These are phyloP conservation scores for Alviniconcha strummeri DNA, from an alignment of 2,888 invertebrate genomes.

Conservation along the genomic window DNA sequence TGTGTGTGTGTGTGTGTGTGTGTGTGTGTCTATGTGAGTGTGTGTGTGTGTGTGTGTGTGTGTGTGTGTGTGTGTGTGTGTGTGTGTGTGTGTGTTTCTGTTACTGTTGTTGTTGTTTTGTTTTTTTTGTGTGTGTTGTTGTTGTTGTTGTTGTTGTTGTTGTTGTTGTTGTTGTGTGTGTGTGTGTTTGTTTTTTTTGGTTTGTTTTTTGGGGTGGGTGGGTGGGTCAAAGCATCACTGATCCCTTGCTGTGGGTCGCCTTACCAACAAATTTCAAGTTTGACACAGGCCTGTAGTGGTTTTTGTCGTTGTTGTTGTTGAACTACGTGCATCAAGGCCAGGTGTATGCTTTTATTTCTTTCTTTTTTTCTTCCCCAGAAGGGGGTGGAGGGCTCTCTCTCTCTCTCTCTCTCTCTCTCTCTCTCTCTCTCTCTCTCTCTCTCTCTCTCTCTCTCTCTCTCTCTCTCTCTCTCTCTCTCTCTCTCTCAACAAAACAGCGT, in stretches of 20 bases:
- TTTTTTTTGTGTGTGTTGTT: too few species aligned
- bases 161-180: too few species aligned
- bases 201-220: too few species aligned
- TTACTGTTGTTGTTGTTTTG: too few species aligned
- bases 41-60: not conserved
- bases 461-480: not conserved
- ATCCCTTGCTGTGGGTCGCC: not conserved
- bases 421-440: not conserved
- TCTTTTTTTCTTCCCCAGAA: not conserved
- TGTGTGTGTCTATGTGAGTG: not conserved
- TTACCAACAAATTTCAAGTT: not conserved
- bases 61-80: not conserved
- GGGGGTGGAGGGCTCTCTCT: not conserved
- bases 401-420: not conserved
- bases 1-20: too few species aligned
- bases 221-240: too few species aligned
- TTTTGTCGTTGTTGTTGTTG: not conserved
- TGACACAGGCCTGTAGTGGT: not conserved
- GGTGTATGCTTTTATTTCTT: not conserved
- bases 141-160: too few species aligned
- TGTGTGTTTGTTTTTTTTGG: too few species aligned
- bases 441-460: not conserved
- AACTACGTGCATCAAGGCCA: too few species aligned
- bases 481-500: not conserved
- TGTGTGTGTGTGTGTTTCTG: too few species aligned